phyloP scores from a whole-genome alignment of 2,113 vertebrate species.

The Ochotona curzoniae region DNA sequence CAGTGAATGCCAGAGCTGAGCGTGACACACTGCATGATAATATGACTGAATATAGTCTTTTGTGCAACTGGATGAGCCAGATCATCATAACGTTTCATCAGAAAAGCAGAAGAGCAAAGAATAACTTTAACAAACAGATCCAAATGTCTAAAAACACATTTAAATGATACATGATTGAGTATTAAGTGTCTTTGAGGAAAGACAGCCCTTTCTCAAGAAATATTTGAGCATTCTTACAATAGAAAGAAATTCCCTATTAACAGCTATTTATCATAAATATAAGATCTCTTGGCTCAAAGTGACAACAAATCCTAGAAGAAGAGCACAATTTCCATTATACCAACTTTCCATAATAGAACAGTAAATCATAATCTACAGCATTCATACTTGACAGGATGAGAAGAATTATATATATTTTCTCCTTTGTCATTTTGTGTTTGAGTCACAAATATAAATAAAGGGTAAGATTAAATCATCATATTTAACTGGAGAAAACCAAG shows the following conservation, averaged over 20 bases:
- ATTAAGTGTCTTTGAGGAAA: no score
- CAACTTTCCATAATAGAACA: not conserved
- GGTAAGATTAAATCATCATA: conserved; percentile 4
- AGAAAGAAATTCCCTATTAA: not conserved
- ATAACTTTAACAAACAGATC: not conserved
- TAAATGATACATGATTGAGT: not conserved
- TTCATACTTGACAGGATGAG: not conserved
- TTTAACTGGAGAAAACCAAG: not conserved
- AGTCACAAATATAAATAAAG: conserved; percentile 24
- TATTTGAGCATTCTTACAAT: not conserved
- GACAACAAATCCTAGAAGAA: not conserved
- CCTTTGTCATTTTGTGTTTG: not conserved
- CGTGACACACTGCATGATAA: not conserved
- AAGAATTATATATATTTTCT: conserved; percentile 42
- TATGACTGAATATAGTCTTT: not conserved
- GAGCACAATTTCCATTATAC: not conserved
- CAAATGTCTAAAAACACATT: not conserved
- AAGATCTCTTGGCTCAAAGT: not conserved
- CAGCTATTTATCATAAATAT: not conserved
- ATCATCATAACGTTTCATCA: not conserved
- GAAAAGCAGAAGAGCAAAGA: not conserved
- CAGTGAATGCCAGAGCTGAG: not conserved
- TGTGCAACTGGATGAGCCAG: not conserved
- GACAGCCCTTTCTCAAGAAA: not conserved
- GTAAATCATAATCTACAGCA: not conserved